phyloP scores from a whole-genome alignment of 2,113 vertebrate genomes.

The Sinocyclocheilus rhinocerous region DNA sequence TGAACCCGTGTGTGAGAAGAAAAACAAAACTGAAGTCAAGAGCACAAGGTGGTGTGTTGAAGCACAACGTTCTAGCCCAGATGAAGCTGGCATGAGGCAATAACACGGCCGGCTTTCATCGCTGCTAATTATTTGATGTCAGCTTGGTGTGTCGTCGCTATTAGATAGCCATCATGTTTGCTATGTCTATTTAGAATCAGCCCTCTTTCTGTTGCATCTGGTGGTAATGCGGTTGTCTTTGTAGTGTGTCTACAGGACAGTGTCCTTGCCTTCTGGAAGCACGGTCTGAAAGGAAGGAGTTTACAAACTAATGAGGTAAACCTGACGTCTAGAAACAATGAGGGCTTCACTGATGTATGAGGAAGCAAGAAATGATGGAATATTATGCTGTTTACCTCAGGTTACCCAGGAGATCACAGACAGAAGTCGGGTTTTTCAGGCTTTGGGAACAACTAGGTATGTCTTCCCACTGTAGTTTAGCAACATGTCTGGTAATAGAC shows the following conservation, averaged over 20 bases:
- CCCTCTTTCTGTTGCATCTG: background rate
- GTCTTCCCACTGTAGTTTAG: background rate
- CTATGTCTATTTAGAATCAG: background rate
- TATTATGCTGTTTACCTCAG: slow-evolving; percentile 58
- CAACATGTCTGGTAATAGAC: background rate
- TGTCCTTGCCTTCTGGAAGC: slow-evolving; percentile 80
- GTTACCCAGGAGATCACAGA: slow-evolving; percentile 82
- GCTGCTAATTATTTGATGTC: too few relatives aligned
- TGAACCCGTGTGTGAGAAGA: too few relatives aligned
- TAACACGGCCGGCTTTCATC: too few relatives aligned
- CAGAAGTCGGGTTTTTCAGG: slow-evolving; percentile 73
- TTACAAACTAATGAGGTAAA: slow-evolving; percentile 76
- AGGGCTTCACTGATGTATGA: background rate
- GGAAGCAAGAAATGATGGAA: background rate
- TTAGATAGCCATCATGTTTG: background rate
- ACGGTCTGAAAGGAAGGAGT: slow-evolving; percentile 77
- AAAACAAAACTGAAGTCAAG: too few relatives aligned
- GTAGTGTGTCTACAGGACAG: slow-evolving; percentile 72
- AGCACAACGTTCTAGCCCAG: too few relatives aligned
- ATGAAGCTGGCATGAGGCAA: too few relatives aligned
- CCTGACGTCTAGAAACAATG: background rate
- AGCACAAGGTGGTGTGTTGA: too few relatives aligned
- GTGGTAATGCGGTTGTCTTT: background rate
- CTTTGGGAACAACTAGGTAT: slow-evolving; percentile 79
- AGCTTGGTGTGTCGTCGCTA: too few relatives aligned